These are phyloP conservation scores for Drosophila ogumai DNA, from an alignment of 1,140 invertebrate species.

Conservation along the genomic window DNA sequence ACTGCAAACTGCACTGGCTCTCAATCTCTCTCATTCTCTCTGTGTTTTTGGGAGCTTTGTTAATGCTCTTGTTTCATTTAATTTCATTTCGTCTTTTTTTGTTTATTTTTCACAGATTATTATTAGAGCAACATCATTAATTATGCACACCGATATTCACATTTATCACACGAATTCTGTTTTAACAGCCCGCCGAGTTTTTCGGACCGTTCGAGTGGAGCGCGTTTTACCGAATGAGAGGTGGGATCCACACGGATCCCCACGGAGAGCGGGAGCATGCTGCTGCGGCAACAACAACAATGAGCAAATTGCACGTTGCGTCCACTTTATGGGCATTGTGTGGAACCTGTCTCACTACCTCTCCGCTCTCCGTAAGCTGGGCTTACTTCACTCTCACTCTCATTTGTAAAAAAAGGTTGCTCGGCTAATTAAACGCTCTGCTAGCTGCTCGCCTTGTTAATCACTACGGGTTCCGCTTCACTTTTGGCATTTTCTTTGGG, in stretches of 20 bases:
- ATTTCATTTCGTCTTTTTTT: conserved; percentile 35
- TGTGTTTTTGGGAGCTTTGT: conserved; percentile 10
- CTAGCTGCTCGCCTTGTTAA: conserved; percentile 48
- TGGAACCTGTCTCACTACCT: conserved; percentile 20
- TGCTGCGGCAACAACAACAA: conserved; percentile 31
- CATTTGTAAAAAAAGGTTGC: conserved; percentile 48
- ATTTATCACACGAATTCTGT: conserved; percentile 46
- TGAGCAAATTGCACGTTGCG: conserved; percentile 40
- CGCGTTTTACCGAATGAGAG: conserved; percentile 34
- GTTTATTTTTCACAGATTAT: conserved; percentile 22
- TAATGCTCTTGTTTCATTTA: conserved; percentile 28
- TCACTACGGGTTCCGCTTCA: conserved; percentile 48
- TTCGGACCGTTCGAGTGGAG: conserved; percentile 32
- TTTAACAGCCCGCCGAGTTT: conserved; percentile 11
- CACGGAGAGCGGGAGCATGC: too few species aligned
- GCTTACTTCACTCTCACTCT: conserved; percentile 62
- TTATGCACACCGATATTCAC: conserved; percentile 36
- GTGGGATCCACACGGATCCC: conserved; percentile 19
- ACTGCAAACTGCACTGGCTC: conserved; percentile 57
- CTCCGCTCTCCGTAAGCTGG: conserved; percentile 2
- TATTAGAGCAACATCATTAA: conserved; percentile 39
- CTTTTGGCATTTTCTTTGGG: conserved; percentile 65
- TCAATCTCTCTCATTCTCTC: background rate
- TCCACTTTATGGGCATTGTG: conserved; percentile 73
- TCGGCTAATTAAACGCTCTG: conserved; percentile 53